Base-by-base conservation (phyloP, 2,797 vertebrate species). In the Steatocranus sp. region DNA sequence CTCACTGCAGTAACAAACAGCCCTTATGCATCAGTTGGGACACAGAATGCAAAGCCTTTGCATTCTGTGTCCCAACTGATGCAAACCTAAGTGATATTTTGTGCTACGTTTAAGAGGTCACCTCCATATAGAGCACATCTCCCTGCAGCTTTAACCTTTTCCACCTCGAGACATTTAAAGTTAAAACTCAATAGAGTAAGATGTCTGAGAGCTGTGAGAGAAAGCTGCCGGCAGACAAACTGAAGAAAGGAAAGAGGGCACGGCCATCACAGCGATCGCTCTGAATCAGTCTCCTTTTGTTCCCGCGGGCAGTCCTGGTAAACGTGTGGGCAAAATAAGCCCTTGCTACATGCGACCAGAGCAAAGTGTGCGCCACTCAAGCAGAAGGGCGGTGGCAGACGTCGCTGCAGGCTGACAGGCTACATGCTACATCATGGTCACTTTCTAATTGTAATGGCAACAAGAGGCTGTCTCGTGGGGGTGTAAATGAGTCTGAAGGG, bases 101-200 rank as follows among this genome's bases (percentile, higher is more conserved):
- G 83, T 79, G 87, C 85, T 75, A 56, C 84, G 83, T 91, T 90
- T 89, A 84, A 89, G 83, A 86, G 82, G 84, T 87, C 87, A 81
- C 54, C 23, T 32, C 2, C 8, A 51, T 66, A 80, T 18, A 81
- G 8, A 76, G 82, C 3, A 1, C 66, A 76, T 63, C 63, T 36
- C 79, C 81, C 70, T 14, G 15, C 82, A 88, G 84, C 83, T 79
- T 20, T 84, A 87, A 93, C 92, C 89, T 87, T 86, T 80, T 75
- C 82, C 63, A 83, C 78, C 75, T 75, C 2, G 3, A 92, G 90
- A 92, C 86, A 80, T 79, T 82, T 91, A 81, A 50, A 70, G 75
- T 90, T 87, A 88, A 56, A 81, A 76, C 80, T 84, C 49, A 83
- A 86, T 87, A 85, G 87, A 73, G 25, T 79, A 43, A 76, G 23